Conservation (phyloP, 2,113 vertebrate genomes). For the Reinhardtius hippoglossoides region DNA sequence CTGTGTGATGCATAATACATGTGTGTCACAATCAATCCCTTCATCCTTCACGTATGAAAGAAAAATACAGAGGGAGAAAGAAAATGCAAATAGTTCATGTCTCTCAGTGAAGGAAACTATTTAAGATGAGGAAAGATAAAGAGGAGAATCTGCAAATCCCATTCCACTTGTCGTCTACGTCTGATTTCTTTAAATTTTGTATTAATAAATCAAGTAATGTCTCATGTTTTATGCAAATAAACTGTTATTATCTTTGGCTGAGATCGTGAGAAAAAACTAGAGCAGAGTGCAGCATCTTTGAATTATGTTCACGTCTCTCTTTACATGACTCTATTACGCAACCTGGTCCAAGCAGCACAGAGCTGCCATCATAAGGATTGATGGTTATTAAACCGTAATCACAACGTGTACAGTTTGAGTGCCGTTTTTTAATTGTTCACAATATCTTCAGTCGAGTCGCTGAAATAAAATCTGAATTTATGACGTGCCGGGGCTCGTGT, state of each 20-base stretch:
- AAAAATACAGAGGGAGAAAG: constrained; percentile 4
- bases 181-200: too few species aligned
- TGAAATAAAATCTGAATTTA: neutral
- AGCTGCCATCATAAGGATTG: neutral
- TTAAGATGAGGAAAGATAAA: neutral
- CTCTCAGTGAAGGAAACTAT: neutral
- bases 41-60: constrained; percentile 32
- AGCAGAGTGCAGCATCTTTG: too few species aligned
- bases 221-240: too few species aligned
- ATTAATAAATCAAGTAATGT: too few species aligned
- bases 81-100: neutral
- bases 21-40: constrained; percentile 26
- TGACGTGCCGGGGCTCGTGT: neutral
- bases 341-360: neutral
- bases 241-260: neutral
- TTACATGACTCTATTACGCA: too few species aligned
- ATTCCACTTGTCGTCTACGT: neutral
- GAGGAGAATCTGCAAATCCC: neutral
- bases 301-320: neutral
- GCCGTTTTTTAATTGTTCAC: constrained; percentile 6
- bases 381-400: neutral
- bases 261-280: neutral
- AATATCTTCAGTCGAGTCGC: neutral
- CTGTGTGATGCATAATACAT: constrained; percentile 41
- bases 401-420: neutral